Conservation (phyloP, 2,113 vertebrate genomes). For the Phalacrocorax carbo region DNA sequence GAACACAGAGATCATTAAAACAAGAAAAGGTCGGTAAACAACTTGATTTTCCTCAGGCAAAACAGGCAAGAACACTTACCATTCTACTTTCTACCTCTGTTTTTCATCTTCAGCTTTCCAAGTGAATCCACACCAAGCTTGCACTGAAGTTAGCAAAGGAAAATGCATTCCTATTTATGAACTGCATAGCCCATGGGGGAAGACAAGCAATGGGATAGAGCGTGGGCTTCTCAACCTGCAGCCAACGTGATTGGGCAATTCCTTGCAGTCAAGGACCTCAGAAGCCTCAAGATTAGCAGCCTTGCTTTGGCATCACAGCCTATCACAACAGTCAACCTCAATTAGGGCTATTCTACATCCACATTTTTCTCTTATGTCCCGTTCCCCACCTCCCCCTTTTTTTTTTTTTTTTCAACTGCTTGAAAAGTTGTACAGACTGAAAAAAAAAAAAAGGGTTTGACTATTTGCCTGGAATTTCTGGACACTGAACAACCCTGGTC, state of each 20-base stretch:
- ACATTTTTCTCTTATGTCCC: accelerated
- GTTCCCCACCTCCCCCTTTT: neutral
- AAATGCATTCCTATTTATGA: neutral
- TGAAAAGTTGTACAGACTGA: neutral
- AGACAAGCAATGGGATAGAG: neutral
- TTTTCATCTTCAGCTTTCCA: neutral
- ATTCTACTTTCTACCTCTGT: neutral
- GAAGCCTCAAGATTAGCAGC: neutral
- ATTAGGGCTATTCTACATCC: neutral
- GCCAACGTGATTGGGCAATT: neutral
- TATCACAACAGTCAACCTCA: neutral
- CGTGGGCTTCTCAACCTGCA: neutral
- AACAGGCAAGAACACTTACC: neutral
- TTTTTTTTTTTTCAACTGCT: neutral
- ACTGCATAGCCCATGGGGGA: neutral
- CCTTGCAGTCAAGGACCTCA: neutral
- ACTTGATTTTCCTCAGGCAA: neutral
- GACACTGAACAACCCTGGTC: neutral
- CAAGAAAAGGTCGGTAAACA: slow-evolving; percentile 12
- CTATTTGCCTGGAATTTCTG: neutral
- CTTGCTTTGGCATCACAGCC: neutral
- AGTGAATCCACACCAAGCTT: neutral
- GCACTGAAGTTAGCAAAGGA: neutral
- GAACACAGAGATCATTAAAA: neutral
- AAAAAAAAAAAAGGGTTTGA: no score